Percentiles rank a stretch among this genome's conserved stretches.
These are phyloP conservation scores for Venustaconcha ellipsiformis DNA, from an alignment of 1,140 invertebrate genomes.

Conservation along the genomic window DNA sequence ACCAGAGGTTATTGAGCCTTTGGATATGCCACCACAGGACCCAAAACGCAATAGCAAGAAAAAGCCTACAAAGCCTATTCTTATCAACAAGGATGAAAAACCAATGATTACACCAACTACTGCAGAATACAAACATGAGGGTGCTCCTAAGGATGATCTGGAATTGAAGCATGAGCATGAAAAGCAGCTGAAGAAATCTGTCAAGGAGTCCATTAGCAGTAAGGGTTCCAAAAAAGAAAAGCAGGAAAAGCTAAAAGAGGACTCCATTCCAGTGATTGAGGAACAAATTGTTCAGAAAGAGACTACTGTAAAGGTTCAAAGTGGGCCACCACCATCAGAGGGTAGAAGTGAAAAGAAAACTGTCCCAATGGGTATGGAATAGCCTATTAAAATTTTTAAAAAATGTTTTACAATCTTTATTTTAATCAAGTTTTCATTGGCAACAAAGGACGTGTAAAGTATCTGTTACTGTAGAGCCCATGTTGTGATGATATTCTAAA, in stretches of 20 bases:
- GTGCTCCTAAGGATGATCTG: constrained; percentile 61
- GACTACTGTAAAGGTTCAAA: constrained; percentile 14
- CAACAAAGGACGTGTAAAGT: too few species aligned
- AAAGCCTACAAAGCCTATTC: constrained; percentile 72
- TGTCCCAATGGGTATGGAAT: too few species aligned
- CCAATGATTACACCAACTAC: constrained; percentile 21
- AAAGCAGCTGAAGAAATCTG: constrained; percentile 32
- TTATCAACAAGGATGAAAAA: constrained; percentile 77
- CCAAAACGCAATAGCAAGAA: constrained; percentile 36
- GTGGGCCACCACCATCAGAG: constrained; percentile 10
- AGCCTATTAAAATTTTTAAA: not conserved
- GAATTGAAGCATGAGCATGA: constrained; percentile 54
- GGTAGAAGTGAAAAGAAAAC: too few species aligned
- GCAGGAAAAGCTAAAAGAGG: constrained; percentile 10
- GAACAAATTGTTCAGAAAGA: constrained; percentile 30
- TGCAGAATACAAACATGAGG: constrained; percentile 35
- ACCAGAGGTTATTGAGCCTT: constrained; percentile 61
- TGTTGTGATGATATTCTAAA: too few species aligned
- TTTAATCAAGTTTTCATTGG: not conserved
- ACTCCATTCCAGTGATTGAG: constrained; percentile 22
- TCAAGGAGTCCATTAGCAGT: constrained; percentile 9
- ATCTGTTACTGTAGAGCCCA: too few species aligned
- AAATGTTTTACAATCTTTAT: not conserved
- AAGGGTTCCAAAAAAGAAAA: constrained; percentile 31
- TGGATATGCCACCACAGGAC: constrained; percentile 30